phyloP scores from a whole-genome alignment of 2,888 invertebrate genomes.

The Acanthacorydalis orientalis region DNA sequence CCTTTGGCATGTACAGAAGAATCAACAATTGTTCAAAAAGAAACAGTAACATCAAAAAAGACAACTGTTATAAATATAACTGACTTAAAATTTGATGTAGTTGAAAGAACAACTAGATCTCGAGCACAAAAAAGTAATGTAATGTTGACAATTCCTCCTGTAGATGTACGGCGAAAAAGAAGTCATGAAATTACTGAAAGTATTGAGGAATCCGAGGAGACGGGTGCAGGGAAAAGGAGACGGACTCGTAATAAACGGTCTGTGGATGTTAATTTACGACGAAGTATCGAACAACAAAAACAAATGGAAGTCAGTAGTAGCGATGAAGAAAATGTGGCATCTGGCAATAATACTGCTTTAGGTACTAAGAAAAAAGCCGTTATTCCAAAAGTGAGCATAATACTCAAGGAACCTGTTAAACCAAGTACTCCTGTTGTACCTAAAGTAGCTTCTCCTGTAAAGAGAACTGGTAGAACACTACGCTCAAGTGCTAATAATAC shows the following conservation, averaged over 20 bases:
- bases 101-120: slow-evolving; percentile 10
- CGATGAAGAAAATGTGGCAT: slow-evolving; percentile 23
- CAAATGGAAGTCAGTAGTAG: slow-evolving; percentile 30
- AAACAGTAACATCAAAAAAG: slow-evolving; percentile 6
- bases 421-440: slow-evolving; percentile 8
- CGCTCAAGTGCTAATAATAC: background rate
- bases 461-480: background rate
- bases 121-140: slow-evolving; percentile 4
- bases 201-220: background rate
- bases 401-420: slow-evolving; percentile 13
- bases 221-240: slow-evolving; percentile 13
- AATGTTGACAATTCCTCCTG: background rate
- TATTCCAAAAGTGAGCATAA: slow-evolving; percentile 10
- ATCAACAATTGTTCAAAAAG: slow-evolving; percentile 9
- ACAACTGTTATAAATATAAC: slow-evolving; percentile 10
- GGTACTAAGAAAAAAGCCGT: slow-evolving; percentile 9
- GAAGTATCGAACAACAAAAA: slow-evolving; percentile 34
- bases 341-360: slow-evolving; percentile 11
- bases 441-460: background rate
- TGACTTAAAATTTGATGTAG: slow-evolving; percentile 12
- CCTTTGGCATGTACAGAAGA: slow-evolving; percentile 22
- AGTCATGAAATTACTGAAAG: slow-evolving; percentile 19
- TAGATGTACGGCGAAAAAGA: slow-evolving; percentile 19
- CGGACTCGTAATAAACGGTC: slow-evolving; percentile 18
- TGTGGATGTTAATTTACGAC: slow-evolving; percentile 19